These are phyloP conservation scores for Pachypeltis micranthus DNA, from an alignment of 1,140 invertebrate genomes.

Conservation along the genomic window DNA sequence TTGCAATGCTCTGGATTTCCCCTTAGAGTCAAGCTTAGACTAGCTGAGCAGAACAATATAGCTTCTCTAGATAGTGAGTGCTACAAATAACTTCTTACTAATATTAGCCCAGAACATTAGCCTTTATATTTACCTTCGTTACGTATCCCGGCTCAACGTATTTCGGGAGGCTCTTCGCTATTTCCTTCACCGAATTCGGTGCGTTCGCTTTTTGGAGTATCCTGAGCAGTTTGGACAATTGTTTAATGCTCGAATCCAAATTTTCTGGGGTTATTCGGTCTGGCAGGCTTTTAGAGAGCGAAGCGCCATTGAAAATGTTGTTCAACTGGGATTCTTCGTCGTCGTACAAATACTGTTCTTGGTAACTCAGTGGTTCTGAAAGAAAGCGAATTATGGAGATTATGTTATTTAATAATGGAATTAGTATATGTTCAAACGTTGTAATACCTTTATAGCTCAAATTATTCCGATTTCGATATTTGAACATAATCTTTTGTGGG, in stretches of 20 bases:
- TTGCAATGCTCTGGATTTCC: too few relatives aligned
- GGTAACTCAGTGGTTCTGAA: neutral
- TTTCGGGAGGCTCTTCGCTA: slow-evolving; percentile 12
- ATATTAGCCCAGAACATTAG: too few relatives aligned
- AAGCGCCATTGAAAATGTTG: slow-evolving; percentile 12
- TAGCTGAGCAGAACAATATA: too few relatives aligned
- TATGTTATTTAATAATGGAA: too few relatives aligned
- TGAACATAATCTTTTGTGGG: too few relatives aligned
- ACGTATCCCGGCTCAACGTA: neutral
- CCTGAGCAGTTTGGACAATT: slow-evolving; percentile 49
- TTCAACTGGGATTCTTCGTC: slow-evolving; percentile 10
- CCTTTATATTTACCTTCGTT: slow-evolving; percentile 3
- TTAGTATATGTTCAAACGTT: too few relatives aligned
- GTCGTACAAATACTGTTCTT: neutral
- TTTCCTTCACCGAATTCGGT: slow-evolving; percentile 14
- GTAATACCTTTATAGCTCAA: too few relatives aligned
- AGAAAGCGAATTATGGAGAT: too few relatives aligned
- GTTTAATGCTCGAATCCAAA: slow-evolving; percentile 61
- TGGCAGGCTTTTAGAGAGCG: slow-evolving; percentile 47
- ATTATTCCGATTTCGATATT: too few relatives aligned
- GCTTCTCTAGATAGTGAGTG: too few relatives aligned
- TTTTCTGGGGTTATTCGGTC: slow-evolving; percentile 60
- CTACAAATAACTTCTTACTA: too few relatives aligned
- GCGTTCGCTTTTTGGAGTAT: slow-evolving; percentile 26
- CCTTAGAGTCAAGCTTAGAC: too few relatives aligned